phyloP scores from a whole-genome alignment of 2,888 invertebrate species.

The Tholera decimalis region DNA sequence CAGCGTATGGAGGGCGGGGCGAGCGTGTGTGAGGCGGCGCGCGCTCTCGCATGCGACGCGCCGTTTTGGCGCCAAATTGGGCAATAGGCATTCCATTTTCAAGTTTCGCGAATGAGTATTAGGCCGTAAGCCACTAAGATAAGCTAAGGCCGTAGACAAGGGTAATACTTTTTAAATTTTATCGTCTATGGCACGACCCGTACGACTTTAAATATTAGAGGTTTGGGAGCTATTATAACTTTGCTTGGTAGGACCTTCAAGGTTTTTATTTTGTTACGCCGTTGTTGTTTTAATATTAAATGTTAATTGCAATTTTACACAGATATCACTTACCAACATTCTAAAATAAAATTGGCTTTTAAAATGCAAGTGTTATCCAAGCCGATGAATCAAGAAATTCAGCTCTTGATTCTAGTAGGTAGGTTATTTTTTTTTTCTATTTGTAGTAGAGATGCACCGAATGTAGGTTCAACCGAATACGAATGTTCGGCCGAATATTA shows the following conservation, averaged over 20 bases:
- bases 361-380: background rate
- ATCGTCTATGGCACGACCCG: constrained; percentile 46
- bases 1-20: constrained; percentile 87
- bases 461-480: too few relatives aligned
- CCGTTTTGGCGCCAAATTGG: constrained; percentile 88
- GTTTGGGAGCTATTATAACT: constrained; percentile 48
- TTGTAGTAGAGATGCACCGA: too few relatives aligned
- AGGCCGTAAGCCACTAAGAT: constrained; percentile 62
- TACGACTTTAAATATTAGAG: constrained; percentile 49
- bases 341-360: too few relatives aligned
- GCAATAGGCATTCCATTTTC: constrained; percentile 77
- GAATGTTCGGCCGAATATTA: too few relatives aligned
- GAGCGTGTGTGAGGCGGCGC: constrained; percentile 84
- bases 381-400: background rate
- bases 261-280: constrained; percentile 29
- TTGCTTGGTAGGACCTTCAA: constrained; percentile 29
- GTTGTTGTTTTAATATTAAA: constrained; percentile 33
- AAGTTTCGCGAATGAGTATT: constrained; percentile 67
- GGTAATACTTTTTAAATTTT: constrained; percentile 58
- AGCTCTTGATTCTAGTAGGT: too few relatives aligned
- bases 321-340: background rate
- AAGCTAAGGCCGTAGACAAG: constrained; percentile 60
- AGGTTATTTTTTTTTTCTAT: too few relatives aligned
- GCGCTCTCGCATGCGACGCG: constrained; percentile 77
- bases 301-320: constrained; percentile 13